phyloP scores from a whole-genome alignment of 2,113 vertebrate species.

The Fulmarus glacialis region DNA sequence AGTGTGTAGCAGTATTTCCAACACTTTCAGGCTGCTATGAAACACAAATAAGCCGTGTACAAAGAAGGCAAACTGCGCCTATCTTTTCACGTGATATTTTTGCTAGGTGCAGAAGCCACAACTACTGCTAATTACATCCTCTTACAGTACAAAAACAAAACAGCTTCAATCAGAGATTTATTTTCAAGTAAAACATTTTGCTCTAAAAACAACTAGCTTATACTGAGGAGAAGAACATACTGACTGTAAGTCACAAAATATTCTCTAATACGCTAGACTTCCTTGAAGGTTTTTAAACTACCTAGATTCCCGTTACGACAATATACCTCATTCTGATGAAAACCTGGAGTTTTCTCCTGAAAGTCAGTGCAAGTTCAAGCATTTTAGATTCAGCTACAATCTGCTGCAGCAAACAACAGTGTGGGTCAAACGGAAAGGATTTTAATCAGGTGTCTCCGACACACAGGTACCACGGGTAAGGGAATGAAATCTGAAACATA shows the following conservation, averaged over 20 bases:
- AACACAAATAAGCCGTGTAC: neutral
- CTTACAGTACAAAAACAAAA: neutral
- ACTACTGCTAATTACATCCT: neutral
- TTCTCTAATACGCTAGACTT: neutral
- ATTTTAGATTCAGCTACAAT: neutral
- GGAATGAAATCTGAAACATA: neutral
- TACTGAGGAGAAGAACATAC: neutral
- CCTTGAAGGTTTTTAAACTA: neutral
- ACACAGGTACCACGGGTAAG: neutral
- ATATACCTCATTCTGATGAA: neutral
- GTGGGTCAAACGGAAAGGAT: neutral
- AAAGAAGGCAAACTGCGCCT: neutral
- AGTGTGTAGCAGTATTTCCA: neutral
- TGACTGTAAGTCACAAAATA: neutral
- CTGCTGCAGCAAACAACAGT: neutral
- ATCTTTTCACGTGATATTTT: neutral
- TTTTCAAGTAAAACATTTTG: neutral
- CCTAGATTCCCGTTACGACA: neutral
- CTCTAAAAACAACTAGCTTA: neutral
- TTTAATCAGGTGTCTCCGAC: neutral
- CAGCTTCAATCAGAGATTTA: neutral
- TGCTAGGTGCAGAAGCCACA: neutral
- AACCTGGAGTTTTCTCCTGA: neutral
- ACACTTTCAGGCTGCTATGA: neutral
- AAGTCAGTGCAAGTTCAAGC: neutral